Conservation (phyloP, 2,113 vertebrate species). For the Melanerpes formicivorus region DNA sequence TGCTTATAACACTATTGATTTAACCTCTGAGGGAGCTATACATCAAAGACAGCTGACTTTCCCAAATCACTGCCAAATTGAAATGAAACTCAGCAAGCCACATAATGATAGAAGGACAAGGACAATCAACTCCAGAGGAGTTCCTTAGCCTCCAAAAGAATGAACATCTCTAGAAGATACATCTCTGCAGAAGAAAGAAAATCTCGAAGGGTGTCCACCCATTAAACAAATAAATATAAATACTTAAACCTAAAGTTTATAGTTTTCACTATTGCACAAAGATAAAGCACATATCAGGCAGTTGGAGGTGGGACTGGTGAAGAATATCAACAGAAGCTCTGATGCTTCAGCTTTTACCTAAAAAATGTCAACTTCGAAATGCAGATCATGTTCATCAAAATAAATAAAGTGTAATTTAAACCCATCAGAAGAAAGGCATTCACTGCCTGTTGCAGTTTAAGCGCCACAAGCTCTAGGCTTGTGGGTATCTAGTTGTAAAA, state of each 20-base stretch:
- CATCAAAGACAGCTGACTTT: constrained; percentile 10
- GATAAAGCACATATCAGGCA: neutral
- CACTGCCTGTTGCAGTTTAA: neutral
- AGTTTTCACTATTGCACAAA: neutral
- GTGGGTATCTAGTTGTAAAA: neutral
- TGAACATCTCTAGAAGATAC: neutral
- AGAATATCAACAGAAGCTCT: neutral
- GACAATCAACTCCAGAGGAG: constrained; percentile 5
- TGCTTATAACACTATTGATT: constrained; percentile 40
- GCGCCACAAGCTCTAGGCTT: neutral
- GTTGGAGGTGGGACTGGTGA: too few species aligned
- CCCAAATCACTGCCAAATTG: neutral
- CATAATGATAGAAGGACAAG: constrained; percentile 2
- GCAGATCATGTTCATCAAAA: neutral
- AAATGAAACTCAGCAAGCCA: constrained; percentile 47
- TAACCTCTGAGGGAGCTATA: constrained; percentile 4
- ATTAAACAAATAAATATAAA: neutral
- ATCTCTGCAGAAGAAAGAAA: neutral
- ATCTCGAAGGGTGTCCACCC: neutral
- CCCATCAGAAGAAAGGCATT: neutral
- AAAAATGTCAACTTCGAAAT: neutral
- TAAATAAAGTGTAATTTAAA: neutral
- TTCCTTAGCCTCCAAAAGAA: neutral
- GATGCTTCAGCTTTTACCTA: neutral
- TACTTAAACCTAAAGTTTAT: neutral